phyloP scores from a whole-genome alignment of 2,888 invertebrate species.

The Nasonovia ribisnigri region DNA sequence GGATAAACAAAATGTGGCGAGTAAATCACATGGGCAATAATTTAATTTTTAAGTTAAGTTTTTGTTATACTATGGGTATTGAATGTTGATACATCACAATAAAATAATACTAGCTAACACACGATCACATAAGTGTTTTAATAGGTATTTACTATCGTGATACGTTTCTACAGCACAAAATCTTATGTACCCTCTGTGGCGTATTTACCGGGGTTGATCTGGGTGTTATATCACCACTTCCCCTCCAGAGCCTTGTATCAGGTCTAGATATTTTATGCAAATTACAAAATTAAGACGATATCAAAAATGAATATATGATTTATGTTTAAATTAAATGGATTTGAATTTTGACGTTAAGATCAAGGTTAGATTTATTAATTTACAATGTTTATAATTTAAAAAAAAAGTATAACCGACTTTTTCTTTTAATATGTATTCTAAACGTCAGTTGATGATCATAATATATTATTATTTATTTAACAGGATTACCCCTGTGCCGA shows the following conservation, averaged over 20 bases:
- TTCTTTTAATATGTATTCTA: neutral
- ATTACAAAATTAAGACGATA: neutral
- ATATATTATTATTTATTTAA: neutral
- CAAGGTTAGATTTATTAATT: neutral
- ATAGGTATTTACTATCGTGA: neutral
- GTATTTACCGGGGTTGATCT: no score
- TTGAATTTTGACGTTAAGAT: neutral
- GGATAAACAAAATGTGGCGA: neutral
- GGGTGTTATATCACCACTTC: no score
- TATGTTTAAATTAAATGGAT: neutral
- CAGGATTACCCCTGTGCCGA: neutral
- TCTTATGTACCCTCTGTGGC: neutral
- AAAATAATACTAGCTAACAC: neutral
- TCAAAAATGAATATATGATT: neutral
- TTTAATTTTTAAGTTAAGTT: neutral
- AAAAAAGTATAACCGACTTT: neutral
- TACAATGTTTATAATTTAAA: neutral
- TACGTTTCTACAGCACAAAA: neutral
- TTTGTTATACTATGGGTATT: neutral
- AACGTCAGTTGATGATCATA: neutral
- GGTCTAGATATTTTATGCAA: neutral
- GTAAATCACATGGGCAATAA: neutral
- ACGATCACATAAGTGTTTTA: neutral
- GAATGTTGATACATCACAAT: neutral
- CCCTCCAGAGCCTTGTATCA: neutral